Evolutionary conservation across 2,113 vertebrate genomes (phyloP).

Genomic region (Silurus asotus): DNA sequence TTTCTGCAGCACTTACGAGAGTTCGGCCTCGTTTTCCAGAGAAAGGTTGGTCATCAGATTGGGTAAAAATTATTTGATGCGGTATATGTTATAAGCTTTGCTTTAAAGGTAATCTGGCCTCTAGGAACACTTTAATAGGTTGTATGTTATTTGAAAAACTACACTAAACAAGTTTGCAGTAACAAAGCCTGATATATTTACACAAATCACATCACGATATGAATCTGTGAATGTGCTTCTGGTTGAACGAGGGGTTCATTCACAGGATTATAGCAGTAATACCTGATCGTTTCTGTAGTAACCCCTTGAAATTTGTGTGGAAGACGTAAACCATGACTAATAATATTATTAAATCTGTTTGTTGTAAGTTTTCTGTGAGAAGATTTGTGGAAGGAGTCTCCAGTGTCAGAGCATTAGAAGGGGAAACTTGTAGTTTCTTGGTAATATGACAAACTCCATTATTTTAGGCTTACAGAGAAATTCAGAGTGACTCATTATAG

Average conservation of each 20-base stretch:
- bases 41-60: slow-evolving; percentile 75
- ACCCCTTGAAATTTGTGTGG: background rate
- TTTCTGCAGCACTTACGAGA: slow-evolving; percentile 90
- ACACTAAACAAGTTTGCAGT: background rate
- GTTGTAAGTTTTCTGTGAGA: background rate
- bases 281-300: background rate
- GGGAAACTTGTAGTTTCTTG: background rate
- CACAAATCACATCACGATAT: background rate
- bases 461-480: background rate
- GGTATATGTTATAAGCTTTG: background rate
- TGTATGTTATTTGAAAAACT: background rate
- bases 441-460: background rate
- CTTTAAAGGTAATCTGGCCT: background rate
- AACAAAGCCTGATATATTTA: background rate
- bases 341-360: no score
- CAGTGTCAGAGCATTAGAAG: background rate
- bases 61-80: background rate
- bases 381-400: background rate
- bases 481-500: background rate
- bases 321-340: background rate
- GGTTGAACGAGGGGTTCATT: background rate
- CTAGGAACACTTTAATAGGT: background rate
- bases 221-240: background rate
- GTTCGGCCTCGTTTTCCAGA: slow-evolving; percentile 92
- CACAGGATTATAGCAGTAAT: background rate